phyloP scores from a whole-genome alignment of 37 sponge, comb jelly and placozoan species.

The Beroe ovata region DNA sequence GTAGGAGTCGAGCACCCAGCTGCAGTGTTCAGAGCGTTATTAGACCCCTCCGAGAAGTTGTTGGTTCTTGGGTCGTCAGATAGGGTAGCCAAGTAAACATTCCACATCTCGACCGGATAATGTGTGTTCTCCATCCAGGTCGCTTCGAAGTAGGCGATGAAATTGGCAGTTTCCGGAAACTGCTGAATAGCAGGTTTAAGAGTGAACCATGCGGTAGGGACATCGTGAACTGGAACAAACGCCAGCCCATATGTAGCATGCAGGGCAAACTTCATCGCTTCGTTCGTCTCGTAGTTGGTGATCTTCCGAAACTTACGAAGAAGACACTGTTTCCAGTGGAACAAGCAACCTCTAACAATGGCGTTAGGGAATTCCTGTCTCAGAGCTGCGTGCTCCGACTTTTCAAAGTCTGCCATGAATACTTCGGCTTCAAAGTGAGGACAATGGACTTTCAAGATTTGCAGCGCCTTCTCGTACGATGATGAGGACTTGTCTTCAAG shows the following conservation, averaged over 20 bases:
- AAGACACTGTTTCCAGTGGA: background rate
- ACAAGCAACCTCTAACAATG: background rate
- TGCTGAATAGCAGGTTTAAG: background rate
- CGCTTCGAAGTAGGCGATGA: background rate
- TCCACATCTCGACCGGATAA: background rate
- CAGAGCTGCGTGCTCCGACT: background rate
- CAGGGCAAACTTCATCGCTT: background rate
- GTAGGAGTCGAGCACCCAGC: background rate
- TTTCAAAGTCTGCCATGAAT: background rate
- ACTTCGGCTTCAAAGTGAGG: background rate
- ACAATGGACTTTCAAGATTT: background rate
- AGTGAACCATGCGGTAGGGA: background rate
- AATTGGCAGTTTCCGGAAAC: background rate
- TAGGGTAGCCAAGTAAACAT: background rate
- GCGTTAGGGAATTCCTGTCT: background rate
- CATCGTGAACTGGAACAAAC: background rate
- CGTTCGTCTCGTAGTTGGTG: background rate
- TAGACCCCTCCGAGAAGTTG: background rate
- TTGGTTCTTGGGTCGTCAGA: background rate
- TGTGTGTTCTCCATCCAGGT: background rate
- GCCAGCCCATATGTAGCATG: background rate
- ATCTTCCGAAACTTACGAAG: background rate
- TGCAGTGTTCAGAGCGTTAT: background rate
- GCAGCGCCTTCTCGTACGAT: too few relatives aligned
- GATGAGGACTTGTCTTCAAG: background rate